Base-by-base conservation (phyloP, 23 tunicate genomes). In the Halocynthia aurantium region DNA sequence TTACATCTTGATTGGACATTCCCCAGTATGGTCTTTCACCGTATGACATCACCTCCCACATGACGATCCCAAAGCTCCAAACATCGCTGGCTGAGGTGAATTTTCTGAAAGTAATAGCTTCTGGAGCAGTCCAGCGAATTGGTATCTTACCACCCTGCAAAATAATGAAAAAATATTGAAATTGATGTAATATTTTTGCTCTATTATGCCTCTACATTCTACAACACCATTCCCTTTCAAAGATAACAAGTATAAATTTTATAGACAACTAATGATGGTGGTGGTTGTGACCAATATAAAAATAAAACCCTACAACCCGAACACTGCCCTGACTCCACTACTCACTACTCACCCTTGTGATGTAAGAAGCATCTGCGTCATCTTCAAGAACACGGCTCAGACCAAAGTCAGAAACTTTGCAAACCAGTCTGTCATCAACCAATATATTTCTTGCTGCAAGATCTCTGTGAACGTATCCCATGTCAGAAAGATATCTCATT, bases 21-120 rank as follows among this genome's bases (percentile, higher is more conserved):
- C 90, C 99, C 99, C 99, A 96, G 80, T 96, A 96, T 6, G 99
- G 99, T 64, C 92, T 73, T 56, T 96, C 99, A 8, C 99, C 99
- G 83, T 89, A 96, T 76, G 96, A 90, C 88, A 90, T 89, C 83
- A 96, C 91, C 75, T 96, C 99, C 99, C 99, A 96, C 92, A 85
- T 92, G 84, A 89, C 91, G 53, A 96, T 92, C 50, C 99, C 99
- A 55, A 81, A 96, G 62, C 99, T 96, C 99, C 99, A 96, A 6
- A 96, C 99, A 70, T 96, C 99, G 75, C 97, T 90, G 22, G 99
- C 93, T 11, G 91, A 93, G 21, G 99, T 90, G 66, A 85, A 96
- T 53, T 85, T 87, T 17, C 95, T 87, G 81, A 70, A 92, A 21
- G 97, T 96, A 40, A 96, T 67, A 8, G 93, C 99, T 68, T 96